Conservation (phyloP, 1,140 invertebrate species). For the Seison nebaliae region DNA sequence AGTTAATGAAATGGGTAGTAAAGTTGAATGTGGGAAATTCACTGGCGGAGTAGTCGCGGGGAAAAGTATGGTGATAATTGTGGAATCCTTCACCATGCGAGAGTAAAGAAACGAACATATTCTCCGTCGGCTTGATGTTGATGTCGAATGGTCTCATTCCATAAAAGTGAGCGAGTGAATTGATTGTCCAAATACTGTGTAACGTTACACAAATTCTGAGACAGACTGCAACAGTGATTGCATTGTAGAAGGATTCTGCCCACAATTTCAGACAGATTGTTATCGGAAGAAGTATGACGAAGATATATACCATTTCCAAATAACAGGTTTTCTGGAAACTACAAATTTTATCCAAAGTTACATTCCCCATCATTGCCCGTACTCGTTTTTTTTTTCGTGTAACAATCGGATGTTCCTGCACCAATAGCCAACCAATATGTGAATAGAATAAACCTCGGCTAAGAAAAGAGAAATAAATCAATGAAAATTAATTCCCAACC, state of each 20-base stretch:
- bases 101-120: neutral
- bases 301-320: neutral
- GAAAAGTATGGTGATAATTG: neutral
- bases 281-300: too few species aligned
- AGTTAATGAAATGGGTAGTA: conserved; percentile 51
- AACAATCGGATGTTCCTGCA: neutral
- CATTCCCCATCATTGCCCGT: neutral
- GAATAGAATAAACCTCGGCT: neutral
- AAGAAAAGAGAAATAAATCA: too few species aligned
- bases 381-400: neutral
- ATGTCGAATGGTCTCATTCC: neutral
- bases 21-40: conserved; percentile 42
- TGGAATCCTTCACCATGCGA: neutral
- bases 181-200: neutral
- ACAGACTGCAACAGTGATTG: too few species aligned
- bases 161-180: neutral
- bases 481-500: too few species aligned
- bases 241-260: neutral
- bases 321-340: neutral
- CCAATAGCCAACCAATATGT: neutral
- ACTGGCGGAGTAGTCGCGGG: neutral
- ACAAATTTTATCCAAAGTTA: neutral
- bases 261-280: neutral
- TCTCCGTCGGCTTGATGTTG: neutral
- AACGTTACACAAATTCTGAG: neutral